These are phyloP conservation scores for Leucophenga maculata DNA, from an alignment of 2,888 invertebrate genomes.

Conservation along the genomic window DNA sequence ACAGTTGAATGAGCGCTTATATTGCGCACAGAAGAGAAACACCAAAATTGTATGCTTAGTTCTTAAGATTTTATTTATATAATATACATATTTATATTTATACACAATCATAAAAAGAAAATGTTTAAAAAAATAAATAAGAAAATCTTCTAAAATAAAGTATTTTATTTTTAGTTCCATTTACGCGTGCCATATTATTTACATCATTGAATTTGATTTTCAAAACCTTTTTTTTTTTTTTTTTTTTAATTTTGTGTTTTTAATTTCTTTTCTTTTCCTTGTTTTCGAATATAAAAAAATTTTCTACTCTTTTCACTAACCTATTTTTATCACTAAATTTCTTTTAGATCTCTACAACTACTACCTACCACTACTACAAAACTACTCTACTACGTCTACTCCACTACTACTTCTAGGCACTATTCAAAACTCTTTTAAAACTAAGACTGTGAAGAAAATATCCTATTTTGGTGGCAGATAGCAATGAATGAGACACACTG, in stretches of 20 bases:
- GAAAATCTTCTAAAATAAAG: slow-evolving; percentile 43
- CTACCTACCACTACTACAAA: slow-evolving; percentile 42
- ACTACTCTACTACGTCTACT: slow-evolving; percentile 44
- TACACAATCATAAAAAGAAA: not conserved
- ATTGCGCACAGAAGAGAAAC: not conserved
- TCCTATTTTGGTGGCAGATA: not conserved
- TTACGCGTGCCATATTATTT: slow-evolving; percentile 20
- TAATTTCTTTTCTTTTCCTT: slow-evolving; percentile 35
- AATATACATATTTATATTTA: not conserved
- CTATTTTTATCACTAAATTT: slow-evolving; percentile 71
- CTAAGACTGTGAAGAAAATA: not conserved
- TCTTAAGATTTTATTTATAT: no score
- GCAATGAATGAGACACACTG: not conserved
- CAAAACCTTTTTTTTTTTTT: slow-evolving; percentile 28
- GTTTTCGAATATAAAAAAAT: slow-evolving; percentile 32
- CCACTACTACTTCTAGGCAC: slow-evolving; percentile 48
- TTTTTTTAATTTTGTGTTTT: slow-evolving; percentile 35
- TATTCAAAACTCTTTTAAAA: not conserved
- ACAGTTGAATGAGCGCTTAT: not conserved
- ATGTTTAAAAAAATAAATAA: slow-evolving; percentile 22
- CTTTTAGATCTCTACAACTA: slow-evolving; percentile 63
- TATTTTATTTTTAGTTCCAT: slow-evolving; percentile 6
- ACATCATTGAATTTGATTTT: not conserved
- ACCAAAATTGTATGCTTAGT: not conserved
- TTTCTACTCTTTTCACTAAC: slow-evolving; percentile 66